Percentiles rank a stretch among this genome's conserved stretches.
These are phyloP conservation scores for Gymnocypris eckloni DNA, from an alignment of 2,797 vertebrate genomes.

Conservation along the genomic window DNA sequence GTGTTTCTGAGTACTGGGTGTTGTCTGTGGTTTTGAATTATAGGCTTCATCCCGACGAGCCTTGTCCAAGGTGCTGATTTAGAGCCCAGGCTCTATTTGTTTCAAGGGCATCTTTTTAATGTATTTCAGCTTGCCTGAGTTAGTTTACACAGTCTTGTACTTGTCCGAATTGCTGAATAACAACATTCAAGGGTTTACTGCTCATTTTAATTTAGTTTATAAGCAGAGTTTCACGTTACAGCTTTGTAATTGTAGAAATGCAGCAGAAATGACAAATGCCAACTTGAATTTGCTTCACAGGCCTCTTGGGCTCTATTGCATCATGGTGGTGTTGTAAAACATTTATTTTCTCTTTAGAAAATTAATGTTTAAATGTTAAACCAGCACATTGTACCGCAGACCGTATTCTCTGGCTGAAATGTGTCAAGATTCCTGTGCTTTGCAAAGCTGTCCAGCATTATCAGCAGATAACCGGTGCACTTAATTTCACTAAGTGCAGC, in stretches of 20 bases:
- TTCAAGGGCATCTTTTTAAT: conserved; percentile 6
- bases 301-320: not conserved
- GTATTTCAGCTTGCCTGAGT: not conserved
- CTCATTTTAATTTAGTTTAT: conserved; percentile 17
- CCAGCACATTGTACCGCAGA: not conserved
- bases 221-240: not conserved
- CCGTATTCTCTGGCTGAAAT: not conserved
- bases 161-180: not conserved
- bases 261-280: conserved; percentile 27
- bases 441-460: conserved; percentile 4
- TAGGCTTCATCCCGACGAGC: not conserved
- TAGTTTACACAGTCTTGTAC: conserved; percentile 42
- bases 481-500: conserved; percentile 43
- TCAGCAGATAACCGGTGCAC: conserved; percentile 1
- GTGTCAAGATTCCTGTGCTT: conserved; percentile 7
- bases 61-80: conserved; percentile 11
- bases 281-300: not conserved
- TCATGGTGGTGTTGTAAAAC: not conserved
- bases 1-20: not conserved
- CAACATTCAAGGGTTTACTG: conserved; percentile 9
- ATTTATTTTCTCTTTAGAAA: not conserved
- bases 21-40: conserved; percentile 55
- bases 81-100: not conserved
- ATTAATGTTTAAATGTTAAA: conserved; percentile 14
- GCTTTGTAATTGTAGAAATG: conserved; percentile 16